Base-by-base conservation (phyloP, 2,888 invertebrate species). In the Venusia cambrica region DNA sequence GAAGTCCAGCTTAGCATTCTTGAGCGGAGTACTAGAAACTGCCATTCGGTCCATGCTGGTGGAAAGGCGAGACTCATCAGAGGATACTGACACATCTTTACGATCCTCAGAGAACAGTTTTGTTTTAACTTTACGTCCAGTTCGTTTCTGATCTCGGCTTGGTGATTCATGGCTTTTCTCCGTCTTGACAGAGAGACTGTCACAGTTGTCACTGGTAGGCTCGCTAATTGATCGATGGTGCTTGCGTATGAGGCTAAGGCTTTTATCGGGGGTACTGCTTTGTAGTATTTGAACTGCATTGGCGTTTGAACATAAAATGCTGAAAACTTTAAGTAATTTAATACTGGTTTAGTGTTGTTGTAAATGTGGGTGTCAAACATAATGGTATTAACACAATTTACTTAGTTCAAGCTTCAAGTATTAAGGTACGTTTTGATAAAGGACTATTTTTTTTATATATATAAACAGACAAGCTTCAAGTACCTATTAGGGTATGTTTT, bases 211-310 rank as follows among this genome's bases (percentile, higher is more conserved):
- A 18, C 70, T 77, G 1, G 79, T 81, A 0, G 84, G 84, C 8
- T 84, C 84, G 12, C 83, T 83, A 30, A 73, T 64, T 0, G 85
- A 85, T 1, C 84, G 54, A 2, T 64, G 65, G 33, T 85, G 84
- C 29, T 79, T 77, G 0, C 78, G 54, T 1, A 55, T 54, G 0
- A 68, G 55, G 8, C 53, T 68, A 4, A 72, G 58, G 0, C 74
- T 53, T 5, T 80, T 81, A n/a, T 84, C 84, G 0, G 83, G 84
- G 0, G 84, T 84, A 11, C 64, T 69, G 27, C 74, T 73, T 26
- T 78, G 80, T 0, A 73, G 59, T 5, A 76, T 62, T 41, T 77
- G 78, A 9, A 73, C 54, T 1, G 73, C 71, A 56, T 67, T 79
- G 46, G 61, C 73, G 51, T 80, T 84, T 4, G 77, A 72, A 59